phyloP scores from a whole-genome alignment of 2,113 vertebrate genomes.

The Pseudois nayaur region DNA sequence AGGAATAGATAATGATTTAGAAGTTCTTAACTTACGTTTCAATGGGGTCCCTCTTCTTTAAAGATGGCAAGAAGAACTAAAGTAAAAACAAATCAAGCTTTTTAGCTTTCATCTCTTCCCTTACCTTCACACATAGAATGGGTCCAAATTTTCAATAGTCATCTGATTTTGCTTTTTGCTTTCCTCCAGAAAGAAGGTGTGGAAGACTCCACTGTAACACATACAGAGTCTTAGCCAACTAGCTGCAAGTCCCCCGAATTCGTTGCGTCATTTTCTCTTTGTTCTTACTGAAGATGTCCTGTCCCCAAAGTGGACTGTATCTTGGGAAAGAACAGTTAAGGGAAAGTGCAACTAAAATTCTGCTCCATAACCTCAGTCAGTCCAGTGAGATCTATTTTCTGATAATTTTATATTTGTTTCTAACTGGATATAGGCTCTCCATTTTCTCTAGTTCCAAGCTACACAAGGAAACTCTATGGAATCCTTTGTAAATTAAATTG shows the following conservation, averaged over 20 bases:
- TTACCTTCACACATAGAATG: not conserved
- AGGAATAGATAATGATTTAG: not conserved
- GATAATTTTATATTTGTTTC: not conserved
- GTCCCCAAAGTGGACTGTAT: not conserved
- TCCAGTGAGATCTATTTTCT: not conserved
- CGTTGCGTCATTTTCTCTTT: not conserved
- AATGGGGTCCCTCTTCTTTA: not conserved
- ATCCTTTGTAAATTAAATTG: not conserved
- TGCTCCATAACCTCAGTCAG: not conserved
- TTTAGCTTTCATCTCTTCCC: not conserved
- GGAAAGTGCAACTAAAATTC: not conserved
- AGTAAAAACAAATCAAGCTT: not conserved
- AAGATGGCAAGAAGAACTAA: not conserved
- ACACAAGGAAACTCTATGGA: not conserved
- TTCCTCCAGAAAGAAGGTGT: too few species aligned
- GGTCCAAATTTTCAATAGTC: not conserved
- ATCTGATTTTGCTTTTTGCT: not conserved
- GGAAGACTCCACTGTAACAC: too few species aligned
- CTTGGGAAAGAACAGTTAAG: not conserved
- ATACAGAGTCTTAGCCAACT: too few species aligned
- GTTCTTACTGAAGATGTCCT: not conserved
- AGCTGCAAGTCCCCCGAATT: too few species aligned
- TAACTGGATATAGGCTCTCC: not conserved
- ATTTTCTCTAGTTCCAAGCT: not conserved
- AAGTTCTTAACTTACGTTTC: not conserved